phyloP scores from a whole-genome alignment of 2,888 invertebrate genomes.

The Polydrusus pterygomalis region DNA sequence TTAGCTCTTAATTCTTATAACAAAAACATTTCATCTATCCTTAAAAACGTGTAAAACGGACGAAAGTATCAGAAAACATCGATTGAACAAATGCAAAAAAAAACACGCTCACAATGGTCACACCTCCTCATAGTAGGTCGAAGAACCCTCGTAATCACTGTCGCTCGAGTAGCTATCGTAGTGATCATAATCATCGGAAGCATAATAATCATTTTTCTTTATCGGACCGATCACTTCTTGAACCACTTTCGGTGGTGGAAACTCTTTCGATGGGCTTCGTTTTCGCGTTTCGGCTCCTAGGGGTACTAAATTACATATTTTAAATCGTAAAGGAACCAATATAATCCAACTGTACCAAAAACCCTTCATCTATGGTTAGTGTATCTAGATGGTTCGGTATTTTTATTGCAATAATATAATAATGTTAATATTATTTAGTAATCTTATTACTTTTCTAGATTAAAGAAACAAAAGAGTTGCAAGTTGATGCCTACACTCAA shows the following conservation, averaged over 20 bases:
- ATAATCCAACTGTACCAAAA: too few species aligned
- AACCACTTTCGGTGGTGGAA: background rate
- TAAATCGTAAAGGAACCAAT: background rate
- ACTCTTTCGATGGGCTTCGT: slow-evolving; percentile 6
- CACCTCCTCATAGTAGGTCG: slow-evolving; percentile 46
- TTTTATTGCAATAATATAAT: too few species aligned
- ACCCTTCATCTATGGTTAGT: too few species aligned
- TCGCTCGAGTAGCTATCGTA: slow-evolving; percentile 33
- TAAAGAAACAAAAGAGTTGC: too few species aligned
- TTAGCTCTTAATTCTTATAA: too few species aligned
- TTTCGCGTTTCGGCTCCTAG: slow-evolving; percentile 2
- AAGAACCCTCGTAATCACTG: slow-evolving; percentile 46
- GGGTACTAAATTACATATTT: slow-evolving; percentile 9
- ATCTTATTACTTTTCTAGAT: too few species aligned
- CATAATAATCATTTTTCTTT: slow-evolving; percentile 19
- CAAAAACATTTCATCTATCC: background rate
- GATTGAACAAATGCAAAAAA: slow-evolving; percentile 2
- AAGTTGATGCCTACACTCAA: too few species aligned
- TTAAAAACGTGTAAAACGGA: background rate
- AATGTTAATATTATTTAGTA: too few species aligned
- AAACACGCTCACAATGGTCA: slow-evolving; percentile 31
- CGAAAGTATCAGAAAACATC: background rate
- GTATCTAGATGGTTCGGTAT: too few species aligned
- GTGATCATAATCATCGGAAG: slow-evolving; percentile 25
- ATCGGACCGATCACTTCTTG: background rate